Conservation (phyloP, 2,888 invertebrate species). For the Carpatolechia fugitivella region DNA sequence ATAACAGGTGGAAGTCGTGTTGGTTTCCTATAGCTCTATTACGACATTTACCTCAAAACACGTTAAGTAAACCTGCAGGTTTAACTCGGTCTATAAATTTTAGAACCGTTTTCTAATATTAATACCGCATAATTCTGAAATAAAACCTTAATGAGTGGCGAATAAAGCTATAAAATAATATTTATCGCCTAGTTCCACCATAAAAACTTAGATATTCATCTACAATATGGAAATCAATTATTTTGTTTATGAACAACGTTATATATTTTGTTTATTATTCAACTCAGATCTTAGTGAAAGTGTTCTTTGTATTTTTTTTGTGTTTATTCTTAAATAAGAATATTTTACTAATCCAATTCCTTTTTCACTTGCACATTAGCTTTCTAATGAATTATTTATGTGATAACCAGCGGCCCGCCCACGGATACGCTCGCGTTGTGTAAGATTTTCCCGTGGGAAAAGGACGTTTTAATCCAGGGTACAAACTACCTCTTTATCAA, state of each 20-base stretch:
- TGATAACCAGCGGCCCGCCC: no score
- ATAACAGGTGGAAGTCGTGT: no score
- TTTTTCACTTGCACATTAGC: no score
- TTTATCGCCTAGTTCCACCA: constrained; percentile 50
- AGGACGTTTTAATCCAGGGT: no score
- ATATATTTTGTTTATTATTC: background rate
- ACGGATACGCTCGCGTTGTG: no score
- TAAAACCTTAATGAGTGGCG: constrained; percentile 72
- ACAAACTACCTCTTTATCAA: no score
- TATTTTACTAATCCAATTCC: no score
- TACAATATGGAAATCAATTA: constrained; percentile 54
- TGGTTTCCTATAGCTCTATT: background rate
- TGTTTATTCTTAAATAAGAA: no score
- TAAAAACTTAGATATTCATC: constrained; percentile 52
- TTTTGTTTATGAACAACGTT: constrained; percentile 42
- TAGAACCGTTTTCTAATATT: constrained; percentile 68
- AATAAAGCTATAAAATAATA: constrained; percentile 68
- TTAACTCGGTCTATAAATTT: constrained; percentile 46
- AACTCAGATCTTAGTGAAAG: background rate
- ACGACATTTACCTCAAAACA: constrained; percentile 20
- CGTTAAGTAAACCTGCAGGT: constrained; percentile 42
- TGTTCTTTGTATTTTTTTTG: no score
- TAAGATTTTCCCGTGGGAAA: no score
- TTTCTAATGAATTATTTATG: no score
- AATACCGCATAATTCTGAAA: constrained; percentile 70